Conservation (phyloP, 2,113 vertebrate genomes). For the Mormyrus lacerda region DNA sequence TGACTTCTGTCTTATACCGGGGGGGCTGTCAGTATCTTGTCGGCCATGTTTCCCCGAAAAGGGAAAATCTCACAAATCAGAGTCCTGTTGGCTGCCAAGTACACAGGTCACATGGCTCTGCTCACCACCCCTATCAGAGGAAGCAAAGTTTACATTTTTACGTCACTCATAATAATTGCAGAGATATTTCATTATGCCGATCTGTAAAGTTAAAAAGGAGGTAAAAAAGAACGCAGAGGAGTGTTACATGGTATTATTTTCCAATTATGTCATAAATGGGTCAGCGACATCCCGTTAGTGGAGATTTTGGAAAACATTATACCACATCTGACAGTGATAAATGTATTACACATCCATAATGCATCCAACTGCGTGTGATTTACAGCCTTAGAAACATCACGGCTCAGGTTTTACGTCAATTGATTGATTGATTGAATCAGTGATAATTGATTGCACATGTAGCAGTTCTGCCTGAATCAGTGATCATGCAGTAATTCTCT, state of each 20-base stretch:
- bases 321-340: slow-evolving; percentile 3
- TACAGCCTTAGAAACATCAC: neutral
- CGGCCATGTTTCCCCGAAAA: neutral
- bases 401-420: neutral
- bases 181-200: neutral
- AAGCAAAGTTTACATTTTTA: neutral
- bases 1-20: neutral
- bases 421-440: no score
- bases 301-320: slow-evolving; percentile 11
- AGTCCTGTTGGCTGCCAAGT: neutral
- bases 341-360: neutral
- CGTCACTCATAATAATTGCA: neutral
- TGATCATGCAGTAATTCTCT: neutral
- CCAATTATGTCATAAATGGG: neutral
- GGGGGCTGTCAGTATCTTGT: neutral
- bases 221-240: neutral
- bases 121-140: neutral
- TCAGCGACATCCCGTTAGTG: neutral
- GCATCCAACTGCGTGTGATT: neutral
- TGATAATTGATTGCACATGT: slow-evolving; percentile 10
- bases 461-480: neutral
- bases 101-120: neutral
- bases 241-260: neutral
- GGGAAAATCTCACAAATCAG: neutral
- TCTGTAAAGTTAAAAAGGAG: neutral